These are phyloP conservation scores for Thereva unica DNA, from an alignment of 2,888 invertebrate genomes.

Conservation along the genomic window DNA sequence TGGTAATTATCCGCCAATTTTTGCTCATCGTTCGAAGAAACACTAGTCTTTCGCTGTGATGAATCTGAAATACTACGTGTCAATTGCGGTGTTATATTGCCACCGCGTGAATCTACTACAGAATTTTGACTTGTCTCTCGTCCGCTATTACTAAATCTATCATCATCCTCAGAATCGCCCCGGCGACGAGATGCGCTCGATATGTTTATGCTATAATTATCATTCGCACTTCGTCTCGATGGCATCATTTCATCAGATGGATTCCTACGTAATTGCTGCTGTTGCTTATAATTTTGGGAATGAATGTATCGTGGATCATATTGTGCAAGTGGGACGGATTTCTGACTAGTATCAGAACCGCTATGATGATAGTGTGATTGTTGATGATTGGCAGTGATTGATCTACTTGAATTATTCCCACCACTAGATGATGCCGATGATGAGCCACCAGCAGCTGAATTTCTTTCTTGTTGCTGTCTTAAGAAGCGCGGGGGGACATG, in stretches of 20 bases:
- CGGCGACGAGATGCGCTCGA: conserved; percentile 3
- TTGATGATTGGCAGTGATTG: conserved; percentile 47
- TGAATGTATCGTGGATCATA: conserved; percentile 49
- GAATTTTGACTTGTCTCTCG: conserved; percentile 44
- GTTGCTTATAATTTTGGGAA: conserved; percentile 43
- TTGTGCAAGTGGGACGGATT: conserved; percentile 47
- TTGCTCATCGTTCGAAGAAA: conserved; percentile 54
- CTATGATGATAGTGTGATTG: conserved; percentile 40
- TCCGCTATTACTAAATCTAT: conserved; percentile 45
- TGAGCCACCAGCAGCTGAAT: conserved; percentile 40
- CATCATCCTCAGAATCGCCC: conserved; percentile 48
- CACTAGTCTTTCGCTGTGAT: conserved; percentile 58
- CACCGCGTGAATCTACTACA: conserved; percentile 44
- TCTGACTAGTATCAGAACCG: conserved; percentile 39
- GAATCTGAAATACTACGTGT: conserved; percentile 58
- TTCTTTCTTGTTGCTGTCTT: conserved; percentile 68
- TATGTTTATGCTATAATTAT: conserved; percentile 8
- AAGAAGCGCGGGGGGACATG: conserved; percentile 86
- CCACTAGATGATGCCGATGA: conserved; percentile 42
- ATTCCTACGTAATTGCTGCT: conserved; percentile 43
- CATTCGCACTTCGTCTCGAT: conserved; percentile 22
- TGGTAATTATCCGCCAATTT: conserved; percentile 44
- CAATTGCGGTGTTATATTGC: conserved; percentile 47
- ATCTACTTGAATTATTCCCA: conserved; percentile 35
- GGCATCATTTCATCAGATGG: conserved; percentile 42